A percentile compares a stretch with the other conserved stretches of the same genome.
phyloP scores from a whole-genome alignment of 2,113 vertebrate species.

The Boleophthalmus pectinirostris region DNA sequence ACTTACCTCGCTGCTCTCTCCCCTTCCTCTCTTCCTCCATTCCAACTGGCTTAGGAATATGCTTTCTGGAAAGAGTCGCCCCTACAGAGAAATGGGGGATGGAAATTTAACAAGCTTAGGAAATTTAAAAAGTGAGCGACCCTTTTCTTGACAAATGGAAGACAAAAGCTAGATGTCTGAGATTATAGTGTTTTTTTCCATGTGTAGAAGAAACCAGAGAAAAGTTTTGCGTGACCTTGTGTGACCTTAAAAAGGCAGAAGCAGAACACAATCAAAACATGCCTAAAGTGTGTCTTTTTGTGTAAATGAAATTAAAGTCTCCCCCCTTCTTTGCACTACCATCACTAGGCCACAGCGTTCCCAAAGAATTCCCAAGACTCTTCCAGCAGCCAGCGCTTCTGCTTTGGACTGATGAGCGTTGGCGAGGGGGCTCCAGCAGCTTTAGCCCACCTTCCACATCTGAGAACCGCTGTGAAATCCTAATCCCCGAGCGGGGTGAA shows the following conservation, averaged over 20 bases:
- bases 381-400: slow-evolving; percentile 66
- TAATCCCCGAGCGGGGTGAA: slow-evolving; percentile 99
- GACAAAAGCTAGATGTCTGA: not conserved
- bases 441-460: slow-evolving; percentile 88
- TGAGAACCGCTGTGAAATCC: slow-evolving; percentile 93
- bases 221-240: slow-evolving; percentile 47
- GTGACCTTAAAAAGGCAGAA: slow-evolving; percentile 48
- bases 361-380: slow-evolving; percentile 73
- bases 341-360: slow-evolving; percentile 60
- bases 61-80: slow-evolving; percentile 64
- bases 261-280: slow-evolving; percentile 5
- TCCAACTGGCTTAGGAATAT: slow-evolving; percentile 69
- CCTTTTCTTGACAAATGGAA: slow-evolving; percentile 19
- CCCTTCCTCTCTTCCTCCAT: slow-evolving; percentile 22
- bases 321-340: slow-evolving; percentile 44
- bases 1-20: slow-evolving; percentile 34
- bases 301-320: slow-evolving; percentile 41
- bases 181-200: not conserved
- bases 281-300: slow-evolving; percentile 36
- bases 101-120: slow-evolving; percentile 67
- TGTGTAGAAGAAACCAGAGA: not conserved
- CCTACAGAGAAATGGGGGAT: slow-evolving; percentile 44
- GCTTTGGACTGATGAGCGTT: slow-evolving; percentile 67
- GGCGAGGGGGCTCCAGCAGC: slow-evolving; percentile 65
- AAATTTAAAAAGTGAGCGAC: slow-evolving; percentile 34